phyloP scores from a whole-genome alignment of 2,888 invertebrate species.

The Nasonovia ribisnigri region DNA sequence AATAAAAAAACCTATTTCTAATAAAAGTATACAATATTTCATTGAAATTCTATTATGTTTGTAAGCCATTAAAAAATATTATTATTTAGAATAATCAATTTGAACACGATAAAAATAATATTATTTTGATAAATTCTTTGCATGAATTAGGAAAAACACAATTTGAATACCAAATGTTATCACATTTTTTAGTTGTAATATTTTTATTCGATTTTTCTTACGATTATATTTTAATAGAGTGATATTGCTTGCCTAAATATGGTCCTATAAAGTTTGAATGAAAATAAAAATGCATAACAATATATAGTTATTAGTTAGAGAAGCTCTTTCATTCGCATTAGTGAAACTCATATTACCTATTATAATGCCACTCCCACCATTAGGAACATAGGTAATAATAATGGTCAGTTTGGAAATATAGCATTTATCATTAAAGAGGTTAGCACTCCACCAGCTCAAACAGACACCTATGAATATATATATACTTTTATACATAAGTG shows the following conservation, averaged over 20 bases:
- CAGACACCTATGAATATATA: neutral
- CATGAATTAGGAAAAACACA: neutral
- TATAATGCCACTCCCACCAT: neutral
- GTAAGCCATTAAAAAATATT: neutral
- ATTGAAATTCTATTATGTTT: constrained; percentile 2
- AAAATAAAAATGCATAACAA: neutral
- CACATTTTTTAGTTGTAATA: neutral
- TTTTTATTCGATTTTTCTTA: neutral
- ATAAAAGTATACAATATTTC: neutral
- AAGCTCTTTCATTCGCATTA: neutral
- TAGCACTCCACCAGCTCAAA: neutral
- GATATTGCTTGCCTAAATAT: neutral
- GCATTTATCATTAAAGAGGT: neutral
- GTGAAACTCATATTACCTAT: neutral
- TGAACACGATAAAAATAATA: neutral
- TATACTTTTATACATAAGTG: neutral
- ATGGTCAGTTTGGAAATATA: neutral
- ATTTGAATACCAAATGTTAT: neutral
- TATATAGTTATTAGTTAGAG: neutral
- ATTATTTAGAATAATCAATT: constrained; percentile 2
- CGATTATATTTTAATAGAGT: neutral
- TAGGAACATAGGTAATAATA: neutral
- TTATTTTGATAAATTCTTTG: neutral
- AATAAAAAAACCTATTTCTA: neutral
- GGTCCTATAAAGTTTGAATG: neutral